Conservation (phyloP, 2,888 invertebrate species). For the Agrotis puta region DNA sequence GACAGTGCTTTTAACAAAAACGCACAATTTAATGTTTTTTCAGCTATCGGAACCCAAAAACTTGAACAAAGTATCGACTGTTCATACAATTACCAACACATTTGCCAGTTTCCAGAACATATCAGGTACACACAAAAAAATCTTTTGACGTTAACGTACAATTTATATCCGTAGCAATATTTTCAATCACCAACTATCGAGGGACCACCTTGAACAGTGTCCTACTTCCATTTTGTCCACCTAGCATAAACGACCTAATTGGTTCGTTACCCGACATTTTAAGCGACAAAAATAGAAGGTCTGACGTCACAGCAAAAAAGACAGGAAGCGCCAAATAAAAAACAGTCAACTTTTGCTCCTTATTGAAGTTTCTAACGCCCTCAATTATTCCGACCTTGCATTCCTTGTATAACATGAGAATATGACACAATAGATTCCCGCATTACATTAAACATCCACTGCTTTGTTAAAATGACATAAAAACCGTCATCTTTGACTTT, state of each 20-base stretch:
- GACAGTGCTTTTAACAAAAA: constrained; percentile 6
- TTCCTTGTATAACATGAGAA: constrained; percentile 62
- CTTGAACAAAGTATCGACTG: neutral
- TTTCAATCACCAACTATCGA: constrained; percentile 3
- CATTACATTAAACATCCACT: constrained; percentile 61
- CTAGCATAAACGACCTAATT: constrained; percentile 45
- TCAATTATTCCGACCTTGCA: constrained; percentile 77
- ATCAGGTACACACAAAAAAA: too few species aligned
- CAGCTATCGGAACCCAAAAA: neutral
- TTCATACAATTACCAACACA: neutral
- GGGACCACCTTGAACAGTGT: constrained; percentile 25
- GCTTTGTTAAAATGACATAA: constrained; percentile 52
- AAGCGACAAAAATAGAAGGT: constrained; percentile 33
- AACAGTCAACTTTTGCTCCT: constrained; percentile 46
- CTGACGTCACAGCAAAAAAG: constrained; percentile 47
- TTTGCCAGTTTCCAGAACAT: neutral
- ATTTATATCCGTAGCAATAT: neutral
- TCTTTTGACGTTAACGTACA: too few species aligned
- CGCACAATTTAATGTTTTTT: neutral
- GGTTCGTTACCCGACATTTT: constrained; percentile 53
- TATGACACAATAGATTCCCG: constrained; percentile 42
- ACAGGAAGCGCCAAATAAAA: constrained; percentile 53
- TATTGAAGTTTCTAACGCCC: constrained; percentile 48
- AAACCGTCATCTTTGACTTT: constrained; percentile 52
- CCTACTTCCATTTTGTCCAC: constrained; percentile 39